Conservation (phyloP, 2,888 invertebrate genomes). For the Sicus ferrugineus region DNA sequence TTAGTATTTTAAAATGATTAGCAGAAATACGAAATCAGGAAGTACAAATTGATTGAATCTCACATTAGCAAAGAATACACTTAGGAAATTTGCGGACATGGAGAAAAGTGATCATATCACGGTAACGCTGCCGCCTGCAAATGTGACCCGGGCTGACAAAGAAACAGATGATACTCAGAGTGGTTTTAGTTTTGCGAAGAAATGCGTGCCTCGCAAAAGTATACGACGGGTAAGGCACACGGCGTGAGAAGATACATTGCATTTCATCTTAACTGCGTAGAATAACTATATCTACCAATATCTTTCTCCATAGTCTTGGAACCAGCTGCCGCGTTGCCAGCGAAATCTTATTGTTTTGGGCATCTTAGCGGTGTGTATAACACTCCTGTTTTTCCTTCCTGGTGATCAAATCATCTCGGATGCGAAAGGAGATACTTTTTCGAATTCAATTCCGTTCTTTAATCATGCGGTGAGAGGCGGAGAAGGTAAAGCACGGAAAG, state of each 20-base stretch:
- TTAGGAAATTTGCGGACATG: conserved; percentile 39
- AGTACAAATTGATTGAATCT: conserved; percentile 10
- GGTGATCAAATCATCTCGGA: conserved; percentile 54
- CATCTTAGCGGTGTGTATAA: conserved; percentile 68
- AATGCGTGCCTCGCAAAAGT: conserved; percentile 55
- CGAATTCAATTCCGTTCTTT: conserved; percentile 44
- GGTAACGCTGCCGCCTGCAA: conserved; percentile 52
- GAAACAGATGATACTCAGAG: conserved; percentile 1
- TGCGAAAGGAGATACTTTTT: conserved; percentile 39
- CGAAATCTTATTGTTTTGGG: conserved; percentile 77
- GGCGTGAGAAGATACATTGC: too few species aligned
- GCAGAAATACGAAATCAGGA: background rate
- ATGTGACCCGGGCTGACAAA: conserved; percentile 43
- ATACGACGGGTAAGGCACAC: conserved; percentile 61
- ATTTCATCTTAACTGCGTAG: too few species aligned
- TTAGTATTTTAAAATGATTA: background rate
- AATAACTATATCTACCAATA: background rate
- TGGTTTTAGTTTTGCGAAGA: conserved; percentile 30
- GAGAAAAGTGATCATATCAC: conserved; percentile 58
- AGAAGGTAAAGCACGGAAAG: conserved; percentile 21
- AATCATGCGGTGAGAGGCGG: conserved; percentile 44
- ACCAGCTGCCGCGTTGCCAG: conserved; percentile 83
- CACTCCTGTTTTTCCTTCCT: conserved; percentile 69
- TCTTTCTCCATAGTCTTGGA: conserved; percentile 75
- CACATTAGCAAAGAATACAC: background rate